Conservation (phyloP, 2,113 vertebrate species). For the Cyanoliseus patagonus region DNA sequence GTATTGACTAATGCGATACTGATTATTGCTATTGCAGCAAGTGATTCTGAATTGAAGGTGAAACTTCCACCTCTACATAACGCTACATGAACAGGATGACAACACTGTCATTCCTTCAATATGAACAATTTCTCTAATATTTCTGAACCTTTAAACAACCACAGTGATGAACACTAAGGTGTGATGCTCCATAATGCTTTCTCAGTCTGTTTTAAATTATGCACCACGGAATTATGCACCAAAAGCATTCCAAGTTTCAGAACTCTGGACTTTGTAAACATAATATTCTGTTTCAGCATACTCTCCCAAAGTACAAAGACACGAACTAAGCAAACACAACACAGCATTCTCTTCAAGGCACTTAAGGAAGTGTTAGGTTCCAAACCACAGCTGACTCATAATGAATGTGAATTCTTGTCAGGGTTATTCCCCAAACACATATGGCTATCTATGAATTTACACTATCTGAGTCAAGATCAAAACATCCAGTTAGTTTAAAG, state of each 20-base stretch:
- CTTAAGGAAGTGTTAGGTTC: not conserved
- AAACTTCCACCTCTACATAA: not conserved
- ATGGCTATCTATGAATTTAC: not conserved
- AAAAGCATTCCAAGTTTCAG: not conserved
- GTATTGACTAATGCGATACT: accelerated
- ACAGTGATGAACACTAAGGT: not conserved
- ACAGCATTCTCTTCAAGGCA: not conserved
- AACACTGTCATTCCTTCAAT: not conserved
- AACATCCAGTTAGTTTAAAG: not conserved
- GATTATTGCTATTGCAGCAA: not conserved
- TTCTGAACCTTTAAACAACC: not conserved
- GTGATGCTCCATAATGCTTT: not conserved
- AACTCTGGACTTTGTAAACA: not conserved
- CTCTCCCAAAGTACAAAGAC: not conserved
- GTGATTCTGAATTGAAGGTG: not conserved
- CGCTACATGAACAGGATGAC: not conserved
- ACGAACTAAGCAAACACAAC: not conserved
- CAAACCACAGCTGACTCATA: not conserved
- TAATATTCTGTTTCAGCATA: not conserved
- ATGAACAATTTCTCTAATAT: not conserved
- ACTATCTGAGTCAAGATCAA: not conserved
- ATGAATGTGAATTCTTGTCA: not conserved
- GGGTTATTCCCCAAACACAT: not conserved
- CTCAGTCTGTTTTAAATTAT: not conserved
- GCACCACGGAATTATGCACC: not conserved